Percentiles rank a stretch among this genome's conserved stretches.
Evolutionary conservation across 2,888 invertebrate genomes (phyloP).

Genomic region (Aleiodes testaceus): DNA sequence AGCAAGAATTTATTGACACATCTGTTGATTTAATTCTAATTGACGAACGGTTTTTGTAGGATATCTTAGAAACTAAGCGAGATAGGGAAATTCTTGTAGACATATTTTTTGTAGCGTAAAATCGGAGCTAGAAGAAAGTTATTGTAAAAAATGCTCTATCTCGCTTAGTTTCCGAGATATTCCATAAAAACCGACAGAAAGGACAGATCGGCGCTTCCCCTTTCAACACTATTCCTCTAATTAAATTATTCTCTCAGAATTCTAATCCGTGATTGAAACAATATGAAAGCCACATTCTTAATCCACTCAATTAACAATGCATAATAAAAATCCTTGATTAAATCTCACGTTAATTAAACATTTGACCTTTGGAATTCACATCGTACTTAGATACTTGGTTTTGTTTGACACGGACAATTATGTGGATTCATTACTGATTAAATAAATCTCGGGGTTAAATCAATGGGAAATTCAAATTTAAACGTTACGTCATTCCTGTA

Average conservation of each 20-base stretch:
- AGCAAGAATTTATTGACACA: too few relatives aligned
- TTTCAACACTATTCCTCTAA: constrained; percentile 5
- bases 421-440: constrained; percentile 15
- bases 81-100: too few relatives aligned
- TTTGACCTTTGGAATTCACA: constrained; percentile 8
- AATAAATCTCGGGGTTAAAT: constrained; percentile 8
- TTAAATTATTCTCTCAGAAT: background rate
- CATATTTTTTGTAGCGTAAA: too few relatives aligned
- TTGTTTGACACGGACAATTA: constrained; percentile 13
- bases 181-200: too few relatives aligned
- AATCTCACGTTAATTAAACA: constrained; percentile 25
- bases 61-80: too few relatives aligned
- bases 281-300: background rate
- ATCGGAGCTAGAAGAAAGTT: too few relatives aligned
- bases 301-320: constrained; percentile 8
- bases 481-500: constrained; percentile 4
- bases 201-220: too few relatives aligned
- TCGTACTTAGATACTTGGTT: background rate
- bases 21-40: too few relatives aligned
- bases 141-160: too few relatives aligned
- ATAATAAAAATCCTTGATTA: constrained; percentile 12
- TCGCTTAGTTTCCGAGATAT: too few relatives aligned
- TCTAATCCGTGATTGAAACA: background rate
- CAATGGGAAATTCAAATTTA: constrained; percentile 2
- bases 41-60: too few relatives aligned